Base-by-base conservation (phyloP, 2,113 vertebrate species). In the Pachyramphus minor region DNA sequence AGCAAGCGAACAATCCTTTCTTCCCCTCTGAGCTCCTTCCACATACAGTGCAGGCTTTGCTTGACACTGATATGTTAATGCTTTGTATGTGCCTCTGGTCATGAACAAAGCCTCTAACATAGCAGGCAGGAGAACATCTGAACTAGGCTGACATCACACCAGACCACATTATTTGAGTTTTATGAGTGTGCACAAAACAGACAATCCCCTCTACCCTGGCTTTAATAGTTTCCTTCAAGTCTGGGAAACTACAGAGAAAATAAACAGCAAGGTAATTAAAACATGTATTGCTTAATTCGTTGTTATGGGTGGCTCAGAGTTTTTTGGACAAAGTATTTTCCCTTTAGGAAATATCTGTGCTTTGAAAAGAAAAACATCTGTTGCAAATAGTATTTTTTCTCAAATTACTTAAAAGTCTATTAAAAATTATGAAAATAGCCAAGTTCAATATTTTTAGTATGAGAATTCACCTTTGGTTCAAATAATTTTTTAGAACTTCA, bases 251-350 rank as follows among this genome's bases (percentile, higher is more conserved):
- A 53, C 45, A 55, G 49, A 90, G 67, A 86, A 93, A 64, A 79
- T 84, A 93, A 95, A 90, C 68, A 95, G 37, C 58, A 79, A 92
- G 44, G 79, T 94, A 94, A 93, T 94, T 94, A 94, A 87, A 90
- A 82, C 27, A 52, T 24, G 12, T 59, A 72, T 64, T 94, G 49
- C 58, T 95, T 90, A 78, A 49, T 86, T 93, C 60, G 45, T 71
- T 82, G 37, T 67, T 81, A 56, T 59, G 76, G 24, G 44, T 56
- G 27, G 55, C 24, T 66, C 33, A 63, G 41, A 85, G 14, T 8
- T 60, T 90, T 90, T 75, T 0, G 2, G 76, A 52, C 23, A 64
- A 73, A 85, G 25, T 67, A 35, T 45, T 91, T 90, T 90, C 85
- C 53, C 45, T 88, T 80, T 75, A 80, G 35, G 69, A 94, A 95